Evolutionary conservation across 2,888 invertebrate species (phyloP), one percentile per base, ranked within the genome.

Genomic region (Dryobota labecula): DNA sequence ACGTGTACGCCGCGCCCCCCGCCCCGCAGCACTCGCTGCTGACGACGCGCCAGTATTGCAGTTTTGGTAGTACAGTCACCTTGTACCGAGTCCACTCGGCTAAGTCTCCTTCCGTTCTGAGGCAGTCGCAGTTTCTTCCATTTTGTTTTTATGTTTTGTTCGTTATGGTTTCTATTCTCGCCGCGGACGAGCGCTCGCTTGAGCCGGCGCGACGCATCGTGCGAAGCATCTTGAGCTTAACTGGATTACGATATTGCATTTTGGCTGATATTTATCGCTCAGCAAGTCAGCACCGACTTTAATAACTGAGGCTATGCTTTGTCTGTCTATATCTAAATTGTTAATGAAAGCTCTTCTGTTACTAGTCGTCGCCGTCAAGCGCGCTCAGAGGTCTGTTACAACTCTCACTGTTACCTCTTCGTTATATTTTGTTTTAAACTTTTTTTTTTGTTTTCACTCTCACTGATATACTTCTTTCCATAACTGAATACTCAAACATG

Each of bases 21-120:
- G 95, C 96, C 96, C 96, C 95, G 95, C 96, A 94, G 94, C 96
- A 97, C 96, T 96, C 96, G 96, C 97, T 97, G 96, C 97, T 97
- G 96, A 97, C 97, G 97, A 97, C 98, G 97, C 97, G 98, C 97
- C 98, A 98, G 97, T 98, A 98, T 98, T 98, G 98, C 98, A 98
- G 98, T 98, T 98, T 98, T 98, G 98, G 98, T 98, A 98, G 98
- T 98, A 98, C 97, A 97, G 97, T 97, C 97, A 97, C 97, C 97
- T 96, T 95, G 92, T 93, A 91, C 83, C 83, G 80, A 80, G 80
- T 82, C 83, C 87, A 87, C 90, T 92, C 91, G 90, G 90, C 90
- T 92, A 90, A 90, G 89, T 87, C 90, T 92, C 87, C 83, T 92
- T 92, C 92, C 93, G 88, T 92, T 93, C 93, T 94, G 92, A 92